Base-by-base conservation (phyloP, 1,140 invertebrate genomes). In the Drosophila nigrodunni region DNA sequence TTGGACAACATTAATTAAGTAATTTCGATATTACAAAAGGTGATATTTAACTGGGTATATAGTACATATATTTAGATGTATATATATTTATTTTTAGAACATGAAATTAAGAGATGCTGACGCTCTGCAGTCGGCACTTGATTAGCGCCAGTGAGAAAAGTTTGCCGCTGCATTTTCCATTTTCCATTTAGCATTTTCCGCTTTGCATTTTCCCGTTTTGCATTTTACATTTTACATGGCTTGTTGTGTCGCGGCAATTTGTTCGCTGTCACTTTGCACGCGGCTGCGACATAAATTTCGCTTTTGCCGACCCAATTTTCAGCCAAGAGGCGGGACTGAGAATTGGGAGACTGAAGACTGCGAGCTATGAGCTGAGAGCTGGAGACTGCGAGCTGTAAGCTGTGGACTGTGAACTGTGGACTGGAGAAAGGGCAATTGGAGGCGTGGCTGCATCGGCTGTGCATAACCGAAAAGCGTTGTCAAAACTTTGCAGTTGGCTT, bases 401-500 rank as follows among this genome's bases (percentile, higher is more conserved):
- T 30, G 25, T 21, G 6, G 25, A 30, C 25, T 5, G 3, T 30
- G 25, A 3, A 4, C 25, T 25, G 25, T 30, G 25, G 3, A 4
- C 25, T 30, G 25, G 3, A 30, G 25, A 30, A 30, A 47, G 58
- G 11, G 7, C 10, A n/a, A 50, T n/a, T 18, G 18, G 47, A 8
- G 37, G 47, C 37, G 61, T 50, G 35, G 49, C 61, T 15, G 60
- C 78, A 64, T 74, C 75, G 71, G 72, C 74, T 78, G 74, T 60
- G 61, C 77, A 85, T 62, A 77, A 59, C 82, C 81, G 69, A 85
- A 77, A 71, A 85, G 82, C 73, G 82, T 87, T 87, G 82, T 87
- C 82, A 88, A 87, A 87, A 87, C 83, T 87, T 87, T 88, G 80
- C 80, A 83, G 80, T 89, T 88, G 80, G 85, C 83, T 88, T 88